phyloP scores from a whole-genome alignment of 2,113 vertebrate genomes.

The Tretioscincus oriximinensis region DNA sequence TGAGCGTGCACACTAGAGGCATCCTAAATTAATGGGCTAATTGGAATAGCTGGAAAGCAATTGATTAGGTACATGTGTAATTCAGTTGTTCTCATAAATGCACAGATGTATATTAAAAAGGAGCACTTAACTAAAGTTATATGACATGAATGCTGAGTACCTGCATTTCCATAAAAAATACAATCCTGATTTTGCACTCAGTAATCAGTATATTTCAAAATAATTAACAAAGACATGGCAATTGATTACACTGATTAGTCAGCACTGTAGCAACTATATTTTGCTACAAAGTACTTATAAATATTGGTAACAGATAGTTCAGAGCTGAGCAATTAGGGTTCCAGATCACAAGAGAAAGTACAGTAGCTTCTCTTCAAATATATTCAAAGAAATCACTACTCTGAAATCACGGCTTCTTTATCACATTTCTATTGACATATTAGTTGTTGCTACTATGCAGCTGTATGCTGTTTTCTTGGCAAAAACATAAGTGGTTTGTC shows the following conservation, averaged over 20 bases:
- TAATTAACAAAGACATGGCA: background rate
- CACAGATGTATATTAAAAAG: constrained; percentile 19
- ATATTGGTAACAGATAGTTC: background rate
- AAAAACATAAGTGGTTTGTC: too few relatives aligned
- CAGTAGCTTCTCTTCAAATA: background rate
- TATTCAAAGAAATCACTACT: background rate
- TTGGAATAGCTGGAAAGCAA: constrained; percentile 34
- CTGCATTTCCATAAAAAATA: constrained; percentile 10
- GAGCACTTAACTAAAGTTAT: background rate
- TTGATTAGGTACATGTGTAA: constrained; percentile 30
- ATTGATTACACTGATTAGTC: background rate
- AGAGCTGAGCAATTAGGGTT: background rate
- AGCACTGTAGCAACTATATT: background rate
- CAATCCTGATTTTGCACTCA: constrained; percentile 1
- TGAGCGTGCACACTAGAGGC: background rate
- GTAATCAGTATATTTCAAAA: background rate
- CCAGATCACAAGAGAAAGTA: background rate
- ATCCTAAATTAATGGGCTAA: constrained; percentile 38
- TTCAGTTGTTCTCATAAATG: constrained; percentile 31
- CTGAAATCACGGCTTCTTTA: too few relatives aligned
- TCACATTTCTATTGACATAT: background rate
- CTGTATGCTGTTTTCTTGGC: too few relatives aligned
- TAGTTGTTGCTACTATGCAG: too few relatives aligned
- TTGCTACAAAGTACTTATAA: background rate
- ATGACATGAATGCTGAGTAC: background rate